A percentile compares a stretch with the other conserved stretches of the same genome.
phyloP scores from a whole-genome alignment of 2,113 vertebrate genomes.

The Dicrurus megarhynchus region DNA sequence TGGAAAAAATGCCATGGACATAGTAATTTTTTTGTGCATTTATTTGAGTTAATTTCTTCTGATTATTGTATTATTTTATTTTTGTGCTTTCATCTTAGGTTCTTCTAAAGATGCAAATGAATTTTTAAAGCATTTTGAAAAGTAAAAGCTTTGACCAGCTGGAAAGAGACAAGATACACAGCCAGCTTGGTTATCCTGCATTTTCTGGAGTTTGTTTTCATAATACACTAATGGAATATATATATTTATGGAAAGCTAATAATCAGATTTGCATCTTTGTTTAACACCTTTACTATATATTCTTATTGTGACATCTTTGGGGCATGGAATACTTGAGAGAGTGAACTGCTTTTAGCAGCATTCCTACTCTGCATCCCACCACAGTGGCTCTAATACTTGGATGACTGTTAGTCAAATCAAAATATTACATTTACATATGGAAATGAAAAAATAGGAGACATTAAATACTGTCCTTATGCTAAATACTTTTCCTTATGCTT shows the following conservation, averaged over 20 bases:
- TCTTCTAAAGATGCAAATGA: neutral
- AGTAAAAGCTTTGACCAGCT: neutral
- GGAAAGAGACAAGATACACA: neutral
- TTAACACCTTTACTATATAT: neutral
- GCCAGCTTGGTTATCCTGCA: neutral
- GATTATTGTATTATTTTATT: neutral
- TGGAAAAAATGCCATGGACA: neutral
- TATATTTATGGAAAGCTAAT: neutral
- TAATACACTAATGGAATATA: neutral
- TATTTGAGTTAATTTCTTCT: neutral
- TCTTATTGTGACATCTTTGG: neutral
- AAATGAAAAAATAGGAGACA: neutral
- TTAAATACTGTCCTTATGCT: neutral
- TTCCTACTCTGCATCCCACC: neutral
- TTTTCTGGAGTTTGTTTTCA: neutral
- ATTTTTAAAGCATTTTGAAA: neutral
- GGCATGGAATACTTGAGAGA: neutral
- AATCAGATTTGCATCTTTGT: neutral
- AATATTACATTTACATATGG: neutral
- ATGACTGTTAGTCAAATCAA: neutral
- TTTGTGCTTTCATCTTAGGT: neutral
- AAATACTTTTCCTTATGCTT: neutral
- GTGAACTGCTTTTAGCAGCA: neutral
- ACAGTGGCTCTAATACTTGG: neutral
- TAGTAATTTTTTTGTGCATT: neutral